Evolutionary conservation across 1,140 invertebrate genomes (phyloP).

Genomic region (Drosophila sp.): DNA sequence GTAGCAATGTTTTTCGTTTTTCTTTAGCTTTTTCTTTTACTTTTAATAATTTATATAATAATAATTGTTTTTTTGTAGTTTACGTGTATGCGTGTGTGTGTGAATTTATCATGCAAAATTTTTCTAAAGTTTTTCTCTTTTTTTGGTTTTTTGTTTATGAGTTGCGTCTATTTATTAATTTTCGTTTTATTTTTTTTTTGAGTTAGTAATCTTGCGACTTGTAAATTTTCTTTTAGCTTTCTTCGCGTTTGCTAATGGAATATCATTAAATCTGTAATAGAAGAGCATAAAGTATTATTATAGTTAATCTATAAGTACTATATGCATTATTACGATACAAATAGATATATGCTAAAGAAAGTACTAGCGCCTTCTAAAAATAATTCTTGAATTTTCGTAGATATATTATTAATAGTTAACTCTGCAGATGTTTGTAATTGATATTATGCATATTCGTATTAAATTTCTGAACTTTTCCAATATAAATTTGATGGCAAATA

Average conservation of each 20-base stretch:
- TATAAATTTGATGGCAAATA: too few relatives aligned
- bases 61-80: slow-evolving; percentile 51
- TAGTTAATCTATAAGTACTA: slow-evolving; percentile 8
- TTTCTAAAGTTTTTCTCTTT: slow-evolving; percentile 40
- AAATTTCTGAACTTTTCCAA: too few relatives aligned
- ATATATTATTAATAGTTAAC: too few relatives aligned
- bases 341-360: not conserved
- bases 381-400: too few relatives aligned
- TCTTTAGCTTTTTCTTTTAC: slow-evolving; percentile 37
- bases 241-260: slow-evolving; percentile 39
- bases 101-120: slow-evolving; percentile 56
- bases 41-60: slow-evolving; percentile 46
- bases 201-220: slow-evolving; percentile 28
- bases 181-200: slow-evolving; percentile 21
- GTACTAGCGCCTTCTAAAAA: too few relatives aligned
- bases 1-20: slow-evolving; percentile 57
- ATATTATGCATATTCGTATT: too few relatives aligned
- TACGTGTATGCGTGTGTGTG: slow-evolving; percentile 29
- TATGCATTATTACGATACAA: not conserved
- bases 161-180: slow-evolving; percentile 38
- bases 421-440: too few relatives aligned
- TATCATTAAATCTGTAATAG: slow-evolving; percentile 44
- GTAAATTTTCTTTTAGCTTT: slow-evolving; percentile 38
- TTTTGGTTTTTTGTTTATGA: slow-evolving; percentile 37
- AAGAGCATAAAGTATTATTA: slow-evolving; percentile 15